Evolutionary conservation across 2,113 vertebrate species (phyloP), one percentile per base, ranked within the genome.

Genomic region (Sander vitreus): DNA sequence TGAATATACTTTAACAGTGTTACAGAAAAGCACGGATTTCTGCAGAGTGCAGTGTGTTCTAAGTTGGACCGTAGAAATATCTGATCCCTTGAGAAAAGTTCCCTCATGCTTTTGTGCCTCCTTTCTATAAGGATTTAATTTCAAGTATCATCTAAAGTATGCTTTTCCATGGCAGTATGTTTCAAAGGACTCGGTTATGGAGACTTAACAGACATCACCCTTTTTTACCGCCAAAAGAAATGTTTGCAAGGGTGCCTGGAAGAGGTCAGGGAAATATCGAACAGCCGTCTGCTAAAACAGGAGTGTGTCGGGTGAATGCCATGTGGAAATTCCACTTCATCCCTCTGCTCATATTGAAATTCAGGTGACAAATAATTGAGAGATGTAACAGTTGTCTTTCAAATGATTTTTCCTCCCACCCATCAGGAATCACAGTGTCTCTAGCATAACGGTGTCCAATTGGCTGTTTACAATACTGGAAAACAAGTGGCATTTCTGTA

Each of bases 181-280:
- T 93, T 89, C 75, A 79, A 87, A 90, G 78, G 72, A 68, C 11
- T 45, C 19, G 76, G 76, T 47, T 75, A 74, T 78, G 75, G 76
- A 83, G 81, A 81, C 67, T 89, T 83, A 72, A 78, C 68, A 84
- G 82, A 84, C 77, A 77, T 83, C 68, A 45, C 60, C 72, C 85
- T 67, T 55, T 53, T 80, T 80, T 48, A 39, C 27, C 18, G 0
- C 54, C 73, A 71, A 73, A 73, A 45, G 70, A 84, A 90, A 79
- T 78, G 68, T 88, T 90, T 90, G 80, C 71, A 43, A 65, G 39
- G 60, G 68, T 66, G 65, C 57, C 69, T 71, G 73, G 70, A 80
- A 70, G 85, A 91, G 91, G 89, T 92, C 90, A 85, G 68, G 25
- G 58, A 87, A 71, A 85, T 85, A 88, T 88, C 59, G 77, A 91